Evolutionary conservation across 2,797 vertebrate genomes (phyloP).

Genomic region (Epinephelus awoara): DNA sequence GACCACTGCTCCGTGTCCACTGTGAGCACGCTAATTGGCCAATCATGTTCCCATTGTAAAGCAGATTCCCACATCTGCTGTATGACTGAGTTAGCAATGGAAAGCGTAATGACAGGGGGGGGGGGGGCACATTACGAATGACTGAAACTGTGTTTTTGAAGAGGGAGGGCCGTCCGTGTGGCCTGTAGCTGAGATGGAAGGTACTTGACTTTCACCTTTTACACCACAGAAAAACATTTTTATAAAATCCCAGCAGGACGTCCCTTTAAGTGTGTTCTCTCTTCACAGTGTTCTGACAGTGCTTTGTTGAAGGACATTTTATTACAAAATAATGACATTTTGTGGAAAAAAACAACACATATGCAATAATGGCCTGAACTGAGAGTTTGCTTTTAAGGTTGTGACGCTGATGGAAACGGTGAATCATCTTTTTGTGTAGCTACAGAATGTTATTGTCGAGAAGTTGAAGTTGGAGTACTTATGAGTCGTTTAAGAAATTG

Average conservation of each 20-base stretch:
- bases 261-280: not conserved
- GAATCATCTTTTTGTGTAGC: not conserved
- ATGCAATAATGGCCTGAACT: not conserved
- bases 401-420: no score
- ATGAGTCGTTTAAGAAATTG: not conserved
- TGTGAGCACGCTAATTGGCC: conserved; percentile 74
- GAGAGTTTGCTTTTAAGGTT: not conserved
- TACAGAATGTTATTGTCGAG: no score
- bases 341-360: not conserved
- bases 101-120: conserved; percentile 2
- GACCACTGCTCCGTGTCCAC: conserved; percentile 93
- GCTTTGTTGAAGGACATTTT: not conserved
- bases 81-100: conserved; percentile 40
- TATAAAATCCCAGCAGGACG: not conserved
- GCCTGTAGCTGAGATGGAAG: not conserved
- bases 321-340: not conserved
- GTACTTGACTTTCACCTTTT: not conserved
- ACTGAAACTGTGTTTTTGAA: not conserved
- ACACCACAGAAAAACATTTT: not conserved
- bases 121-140: conserved; percentile 10
- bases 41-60: conserved; percentile 5
- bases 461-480: not conserved
- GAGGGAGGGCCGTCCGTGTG: not conserved
- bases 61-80: conserved; percentile 17
- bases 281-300: not conserved